A percentile compares a stretch with the other conserved stretches of the same genome.
These are phyloP conservation scores for Menidia menidia DNA, from an alignment of 2,797 vertebrate genomes.

Conservation along the genomic window DNA sequence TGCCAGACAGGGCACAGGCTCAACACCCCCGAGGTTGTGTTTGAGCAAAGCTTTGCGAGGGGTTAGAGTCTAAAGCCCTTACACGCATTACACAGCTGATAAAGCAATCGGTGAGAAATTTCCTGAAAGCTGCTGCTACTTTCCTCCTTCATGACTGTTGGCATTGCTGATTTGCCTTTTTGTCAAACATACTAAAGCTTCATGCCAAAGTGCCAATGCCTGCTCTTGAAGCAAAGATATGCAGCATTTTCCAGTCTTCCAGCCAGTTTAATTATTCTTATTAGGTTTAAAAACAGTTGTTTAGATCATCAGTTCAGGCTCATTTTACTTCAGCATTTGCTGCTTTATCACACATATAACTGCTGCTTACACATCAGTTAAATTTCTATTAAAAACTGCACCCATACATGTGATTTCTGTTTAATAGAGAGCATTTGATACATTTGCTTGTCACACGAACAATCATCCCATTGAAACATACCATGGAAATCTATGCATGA, in stretches of 20 bases:
- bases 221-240: conserved; percentile 41
- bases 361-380: no score
- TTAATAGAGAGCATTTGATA: background rate
- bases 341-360: background rate
- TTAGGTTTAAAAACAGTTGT: background rate
- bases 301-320: background rate
- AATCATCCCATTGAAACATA: background rate
- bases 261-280: conserved; percentile 15
- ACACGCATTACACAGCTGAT: conserved; percentile 79
- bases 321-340: background rate
- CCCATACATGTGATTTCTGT: background rate
- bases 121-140: conserved; percentile 50
- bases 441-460: background rate
- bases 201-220: conserved; percentile 50
- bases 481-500: background rate
- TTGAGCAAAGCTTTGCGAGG: conserved; percentile 79
- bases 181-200: conserved; percentile 68
- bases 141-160: conserved; percentile 57
- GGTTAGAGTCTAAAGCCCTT: conserved; percentile 77
- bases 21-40: conserved; percentile 81
- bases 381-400: no score
- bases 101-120: conserved; percentile 76
- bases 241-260: conserved; percentile 19
- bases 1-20: conserved; percentile 77
- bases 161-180: conserved; percentile 61